phyloP scores from a whole-genome alignment of 1,140 invertebrate species.

The Frieseomelitta varia region DNA sequence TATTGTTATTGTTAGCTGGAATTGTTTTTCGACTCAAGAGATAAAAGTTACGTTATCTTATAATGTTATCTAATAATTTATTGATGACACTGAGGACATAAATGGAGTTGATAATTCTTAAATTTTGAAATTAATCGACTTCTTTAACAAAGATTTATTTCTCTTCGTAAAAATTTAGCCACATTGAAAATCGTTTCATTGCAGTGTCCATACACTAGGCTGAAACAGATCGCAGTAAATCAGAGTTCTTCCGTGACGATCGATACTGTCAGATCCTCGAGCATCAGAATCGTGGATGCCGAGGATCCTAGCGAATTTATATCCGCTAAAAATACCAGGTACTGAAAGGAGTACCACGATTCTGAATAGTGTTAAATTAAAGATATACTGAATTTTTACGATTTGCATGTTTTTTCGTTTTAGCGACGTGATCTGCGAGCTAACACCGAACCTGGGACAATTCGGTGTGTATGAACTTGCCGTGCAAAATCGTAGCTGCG shows the following conservation, averaged over 20 bases:
- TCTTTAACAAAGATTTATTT: background rate
- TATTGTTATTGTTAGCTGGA: background rate
- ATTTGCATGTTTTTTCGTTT: constrained; percentile 55
- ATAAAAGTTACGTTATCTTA: no score
- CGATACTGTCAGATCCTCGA: constrained; percentile 71
- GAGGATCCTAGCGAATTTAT: constrained; percentile 66
- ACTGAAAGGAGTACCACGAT: constrained; percentile 1
- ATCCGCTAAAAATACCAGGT: constrained; percentile 69
- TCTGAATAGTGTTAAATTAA: no score
- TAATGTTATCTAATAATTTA: background rate
- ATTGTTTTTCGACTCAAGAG: background rate
- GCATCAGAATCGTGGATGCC: constrained; percentile 75
- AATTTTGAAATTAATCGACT: background rate
- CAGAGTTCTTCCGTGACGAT: constrained; percentile 72
- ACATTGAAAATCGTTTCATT: background rate
- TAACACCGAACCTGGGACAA: constrained; percentile 85
- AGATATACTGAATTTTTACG: no score
- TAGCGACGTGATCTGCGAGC: constrained; percentile 82
- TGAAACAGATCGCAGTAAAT: constrained; percentile 64
- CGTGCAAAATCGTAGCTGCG: constrained; percentile 82
- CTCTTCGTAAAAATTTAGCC: background rate
- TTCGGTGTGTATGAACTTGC: constrained; percentile 89
- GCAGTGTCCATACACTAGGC: constrained; percentile 81
- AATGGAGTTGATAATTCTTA: background rate
- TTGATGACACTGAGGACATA: background rate